These are phyloP conservation scores for Augiades crinisus DNA, from an alignment of 2,888 invertebrate species.

Conservation along the genomic window DNA sequence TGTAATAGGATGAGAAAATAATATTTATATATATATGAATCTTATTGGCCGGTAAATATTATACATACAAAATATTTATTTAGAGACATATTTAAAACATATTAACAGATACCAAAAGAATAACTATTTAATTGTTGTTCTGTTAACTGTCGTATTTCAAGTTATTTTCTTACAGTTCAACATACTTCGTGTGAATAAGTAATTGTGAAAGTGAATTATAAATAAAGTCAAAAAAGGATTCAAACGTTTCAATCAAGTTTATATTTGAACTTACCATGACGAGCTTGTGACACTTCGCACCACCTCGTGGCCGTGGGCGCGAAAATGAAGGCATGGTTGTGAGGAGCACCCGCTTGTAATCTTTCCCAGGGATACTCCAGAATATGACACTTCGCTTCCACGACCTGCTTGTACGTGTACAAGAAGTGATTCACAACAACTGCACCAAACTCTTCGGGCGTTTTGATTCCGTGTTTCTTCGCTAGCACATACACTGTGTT, in stretches of 20 bases:
- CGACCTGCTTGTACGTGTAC: slow-evolving; percentile 87
- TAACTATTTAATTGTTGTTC: no score
- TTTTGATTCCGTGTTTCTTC: slow-evolving; percentile 88
- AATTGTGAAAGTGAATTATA: no score
- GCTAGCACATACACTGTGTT: slow-evolving; percentile 91
- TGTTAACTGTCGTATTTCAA: no score
- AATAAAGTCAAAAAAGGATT: no score
- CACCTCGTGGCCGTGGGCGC: slow-evolving; percentile 85
- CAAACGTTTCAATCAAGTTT: no score
- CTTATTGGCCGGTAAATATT: background rate
- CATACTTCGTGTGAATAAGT: no score
- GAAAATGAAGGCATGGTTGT: slow-evolving; percentile 90
- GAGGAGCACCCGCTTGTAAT: slow-evolving; percentile 76
- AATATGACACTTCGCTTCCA: slow-evolving; percentile 85
- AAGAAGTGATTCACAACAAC: slow-evolving; percentile 88
- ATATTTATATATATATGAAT: background rate
- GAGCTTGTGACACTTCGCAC: slow-evolving; percentile 84
- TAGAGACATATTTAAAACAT: no score
- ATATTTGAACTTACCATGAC: slow-evolving; percentile 79
- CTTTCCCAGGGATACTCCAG: slow-evolving; percentile 90
- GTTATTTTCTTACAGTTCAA: no score
- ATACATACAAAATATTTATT: no score
- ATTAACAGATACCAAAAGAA: no score
- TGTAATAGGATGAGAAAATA: slow-evolving; percentile 37
- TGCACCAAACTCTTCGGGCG: slow-evolving; percentile 89